Evolutionary conservation across 2,888 invertebrate genomes (phyloP), one percentile per base, ranked within the genome.

Genomic region (Phalera bucephala): DNA sequence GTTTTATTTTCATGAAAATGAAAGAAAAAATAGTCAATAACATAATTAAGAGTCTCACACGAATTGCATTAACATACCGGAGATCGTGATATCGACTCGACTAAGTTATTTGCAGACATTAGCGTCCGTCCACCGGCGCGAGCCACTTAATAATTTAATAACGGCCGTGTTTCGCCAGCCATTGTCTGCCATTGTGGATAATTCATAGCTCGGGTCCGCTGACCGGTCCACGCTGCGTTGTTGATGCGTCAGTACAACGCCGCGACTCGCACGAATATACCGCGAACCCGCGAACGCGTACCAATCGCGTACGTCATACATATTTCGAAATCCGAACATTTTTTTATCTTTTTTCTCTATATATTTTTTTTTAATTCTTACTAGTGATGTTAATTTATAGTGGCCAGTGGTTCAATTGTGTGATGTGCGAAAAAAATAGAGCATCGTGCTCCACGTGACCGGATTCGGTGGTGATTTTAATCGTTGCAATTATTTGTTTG

Each of bases 111-210:
- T 52, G 44, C 39, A 42, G 38, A 36, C 36, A 56, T 52, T 41
- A 45, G 36, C 31, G 25, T 54, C 48, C 57, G 47, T 54, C 64
- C 54, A 51, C 40, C 49, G 33, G 55, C 61, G 58, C 60, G 55
- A 61, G 57, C 67, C 64, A 60, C 61, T 75, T 78, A 73, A 78
- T 82, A 79, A 79, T 82, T 81, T 76, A 84, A 76, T 77, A 77
- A 72, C 73, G 66, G 69, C 63, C 44, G 59, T 64, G 69, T 76
- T 75, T 76, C 65, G 69, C 68, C 53, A 67, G 65, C 64, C 65
- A 64, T 64, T 64, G 55, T 57, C 53, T 57, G 56, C 38, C 23
- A 27, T 31, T 36, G 58, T 56, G 62, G 77, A 72, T 80, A 80
- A 78, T 77, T 79, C 76, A 73, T 78, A 76, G 64, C 68, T 72